Conservation (phyloP, 2,797 vertebrate species). For the Botia almorhae region DNA sequence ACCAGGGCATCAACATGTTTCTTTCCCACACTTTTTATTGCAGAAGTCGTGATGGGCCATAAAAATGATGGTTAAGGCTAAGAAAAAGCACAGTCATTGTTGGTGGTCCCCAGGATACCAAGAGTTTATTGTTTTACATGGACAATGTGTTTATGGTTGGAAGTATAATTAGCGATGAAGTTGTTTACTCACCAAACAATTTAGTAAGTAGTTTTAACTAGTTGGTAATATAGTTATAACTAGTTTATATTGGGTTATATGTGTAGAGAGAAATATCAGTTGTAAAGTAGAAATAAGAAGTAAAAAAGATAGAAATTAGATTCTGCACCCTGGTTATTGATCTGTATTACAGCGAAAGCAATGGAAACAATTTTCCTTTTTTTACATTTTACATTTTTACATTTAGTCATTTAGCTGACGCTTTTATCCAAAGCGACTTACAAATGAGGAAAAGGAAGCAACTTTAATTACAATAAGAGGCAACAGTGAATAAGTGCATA, state of each 20-base stretch:
- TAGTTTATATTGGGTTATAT: not conserved
- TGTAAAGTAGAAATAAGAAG: too few species aligned
- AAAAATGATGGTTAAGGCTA: constrained; percentile 56
- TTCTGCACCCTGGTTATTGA: constrained; percentile 66
- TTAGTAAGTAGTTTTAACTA: too few species aligned
- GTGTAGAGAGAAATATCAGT: not conserved
- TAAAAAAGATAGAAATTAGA: constrained; percentile 39
- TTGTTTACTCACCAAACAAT: not conserved
- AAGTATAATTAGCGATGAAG: constrained; percentile 26
- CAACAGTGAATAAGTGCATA: too few species aligned
- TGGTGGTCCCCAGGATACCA: constrained; percentile 55
- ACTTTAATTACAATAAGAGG: too few species aligned
- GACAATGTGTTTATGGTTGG: constrained; percentile 21
- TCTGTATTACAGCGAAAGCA: constrained; percentile 62
- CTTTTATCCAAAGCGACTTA: too few species aligned
- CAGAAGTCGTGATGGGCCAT: constrained; percentile 65
- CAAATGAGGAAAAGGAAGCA: too few species aligned
- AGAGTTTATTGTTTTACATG: constrained; percentile 44
- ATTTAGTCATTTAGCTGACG: too few species aligned
- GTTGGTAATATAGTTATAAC: not conserved
- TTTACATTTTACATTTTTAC: constrained; percentile 76
- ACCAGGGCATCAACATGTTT: constrained; percentile 71
- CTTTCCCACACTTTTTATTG: constrained; percentile 78
- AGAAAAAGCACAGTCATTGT: constrained; percentile 41
- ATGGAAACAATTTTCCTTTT: constrained; percentile 75